Conservation (phyloP, 2,797 vertebrate species). For the Merluccius polli region DNA sequence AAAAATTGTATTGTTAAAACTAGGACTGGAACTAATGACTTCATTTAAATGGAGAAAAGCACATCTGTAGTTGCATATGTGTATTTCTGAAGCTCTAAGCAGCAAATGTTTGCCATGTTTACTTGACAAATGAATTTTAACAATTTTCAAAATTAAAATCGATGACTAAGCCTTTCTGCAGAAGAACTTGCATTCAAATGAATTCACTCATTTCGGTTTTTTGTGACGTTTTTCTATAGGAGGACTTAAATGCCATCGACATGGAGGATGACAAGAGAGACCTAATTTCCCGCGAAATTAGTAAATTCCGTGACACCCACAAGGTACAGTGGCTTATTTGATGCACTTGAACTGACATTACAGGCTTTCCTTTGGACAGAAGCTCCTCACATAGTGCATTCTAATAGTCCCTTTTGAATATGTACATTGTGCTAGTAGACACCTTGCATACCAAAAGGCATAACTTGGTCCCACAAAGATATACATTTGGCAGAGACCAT, state of each 20-base stretch:
- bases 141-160: neutral
- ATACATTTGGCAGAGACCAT: neutral
- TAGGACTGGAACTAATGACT: too few species aligned
- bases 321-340: conserved; percentile 88
- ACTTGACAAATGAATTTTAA: too few species aligned
- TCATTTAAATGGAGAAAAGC: too few species aligned
- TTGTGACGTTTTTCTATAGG: conserved; percentile 66
- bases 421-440: conserved; percentile 43
- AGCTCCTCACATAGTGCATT: conserved; percentile 68
- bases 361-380: conserved; percentile 69
- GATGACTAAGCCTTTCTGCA: neutral
- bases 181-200: neutral
- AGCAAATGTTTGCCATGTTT: neutral
- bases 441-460: conserved; percentile 37
- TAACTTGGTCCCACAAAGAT: conserved; percentile 5
- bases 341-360: conserved; percentile 56
- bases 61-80: neutral
- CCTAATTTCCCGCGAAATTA: conserved; percentile 99
- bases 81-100: neutral
- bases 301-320: conserved; percentile 99
- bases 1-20: too few species aligned
- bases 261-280: conserved; percentile 99
- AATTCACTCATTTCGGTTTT: neutral
- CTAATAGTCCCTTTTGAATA: conserved; percentile 39
- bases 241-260: conserved; percentile 98